A percentile compares a stretch with the other conserved stretches of the same genome.
These are phyloP conservation scores for Drosophila virilis DNA, from an alignment of 1,140 invertebrate genomes.

Conservation along the genomic window DNA sequence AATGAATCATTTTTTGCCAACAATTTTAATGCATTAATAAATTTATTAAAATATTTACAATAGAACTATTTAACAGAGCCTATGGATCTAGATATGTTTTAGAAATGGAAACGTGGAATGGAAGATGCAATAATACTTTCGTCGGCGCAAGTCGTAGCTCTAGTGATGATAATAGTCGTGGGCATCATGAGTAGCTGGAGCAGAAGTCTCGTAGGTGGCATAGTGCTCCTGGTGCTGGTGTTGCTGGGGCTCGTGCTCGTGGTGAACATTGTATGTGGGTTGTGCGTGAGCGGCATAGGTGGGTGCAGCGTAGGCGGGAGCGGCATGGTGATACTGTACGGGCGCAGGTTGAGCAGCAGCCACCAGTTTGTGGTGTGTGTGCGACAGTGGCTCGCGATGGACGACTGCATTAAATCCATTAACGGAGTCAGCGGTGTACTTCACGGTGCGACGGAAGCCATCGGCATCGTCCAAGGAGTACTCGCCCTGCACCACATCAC, in stretches of 20 bases:
- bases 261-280: slow-evolving; percentile 39
- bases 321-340: slow-evolving; percentile 64
- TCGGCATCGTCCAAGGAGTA: slow-evolving; percentile 82
- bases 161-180: slow-evolving; percentile 77
- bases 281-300: slow-evolving; percentile 41
- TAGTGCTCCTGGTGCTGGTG: slow-evolving; percentile 57
- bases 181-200: slow-evolving; percentile 60
- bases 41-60: slow-evolving; percentile 66
- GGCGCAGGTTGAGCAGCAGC: slow-evolving; percentile 50
- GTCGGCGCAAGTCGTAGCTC: slow-evolving; percentile 26
- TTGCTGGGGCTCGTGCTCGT: slow-evolving; percentile 50
- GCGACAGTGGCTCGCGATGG: slow-evolving; percentile 83
- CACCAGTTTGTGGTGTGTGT: slow-evolving; percentile 62
- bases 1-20: neutral
- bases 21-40: neutral
- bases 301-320: slow-evolving; percentile 54
- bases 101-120: slow-evolving; percentile 43
- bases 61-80: slow-evolving; percentile 60
- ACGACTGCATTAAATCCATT: slow-evolving; percentile 85
- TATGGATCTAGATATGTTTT: slow-evolving; percentile 44
- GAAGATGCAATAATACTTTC: slow-evolving; percentile 66
- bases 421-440: slow-evolving; percentile 84
- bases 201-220: slow-evolving; percentile 66
- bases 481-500: slow-evolving; percentile 85
- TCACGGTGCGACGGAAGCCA: slow-evolving; percentile 83